Conservation (phyloP, 2,797 vertebrate species). For the Sebastes wilsoni region DNA sequence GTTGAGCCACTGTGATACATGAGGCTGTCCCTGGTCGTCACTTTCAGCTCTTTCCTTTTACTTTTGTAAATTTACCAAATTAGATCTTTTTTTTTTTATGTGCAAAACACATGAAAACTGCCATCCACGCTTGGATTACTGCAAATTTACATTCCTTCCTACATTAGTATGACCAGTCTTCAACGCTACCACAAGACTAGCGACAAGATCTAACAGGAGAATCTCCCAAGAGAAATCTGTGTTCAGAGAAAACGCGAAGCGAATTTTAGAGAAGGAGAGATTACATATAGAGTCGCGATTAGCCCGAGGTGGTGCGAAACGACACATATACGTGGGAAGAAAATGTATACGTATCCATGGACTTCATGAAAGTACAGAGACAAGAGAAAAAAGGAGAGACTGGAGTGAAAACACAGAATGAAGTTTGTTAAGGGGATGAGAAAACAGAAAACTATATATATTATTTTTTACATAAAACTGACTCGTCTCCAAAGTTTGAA, state of each 20-base stretch:
- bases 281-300: not conserved
- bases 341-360: not conserved
- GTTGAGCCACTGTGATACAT: not conserved
- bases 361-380: not conserved
- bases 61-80: not conserved
- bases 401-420: not conserved
- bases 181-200: not conserved
- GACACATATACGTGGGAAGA: not conserved
- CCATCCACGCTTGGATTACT: not conserved
- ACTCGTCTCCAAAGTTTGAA: not conserved
- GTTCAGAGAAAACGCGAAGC: not conserved
- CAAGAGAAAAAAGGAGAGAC: not conserved
- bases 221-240: not conserved
- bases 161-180: not conserved
- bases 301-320: not conserved
- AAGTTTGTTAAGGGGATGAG: not conserved
- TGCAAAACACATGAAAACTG: not conserved
- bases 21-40: not conserved
- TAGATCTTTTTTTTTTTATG: not conserved
- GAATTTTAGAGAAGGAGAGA: not conserved
- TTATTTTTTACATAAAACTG: too few relatives aligned
- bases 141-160: not conserved
- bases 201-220: not conserved
- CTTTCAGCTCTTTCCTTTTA: not conserved
- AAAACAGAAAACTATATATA: not conserved